Percentiles rank a stretch among this genome's conserved stretches.
phyloP scores from a whole-genome alignment of 64 coral and sea anemone species.

The Acropora yongei region DNA sequence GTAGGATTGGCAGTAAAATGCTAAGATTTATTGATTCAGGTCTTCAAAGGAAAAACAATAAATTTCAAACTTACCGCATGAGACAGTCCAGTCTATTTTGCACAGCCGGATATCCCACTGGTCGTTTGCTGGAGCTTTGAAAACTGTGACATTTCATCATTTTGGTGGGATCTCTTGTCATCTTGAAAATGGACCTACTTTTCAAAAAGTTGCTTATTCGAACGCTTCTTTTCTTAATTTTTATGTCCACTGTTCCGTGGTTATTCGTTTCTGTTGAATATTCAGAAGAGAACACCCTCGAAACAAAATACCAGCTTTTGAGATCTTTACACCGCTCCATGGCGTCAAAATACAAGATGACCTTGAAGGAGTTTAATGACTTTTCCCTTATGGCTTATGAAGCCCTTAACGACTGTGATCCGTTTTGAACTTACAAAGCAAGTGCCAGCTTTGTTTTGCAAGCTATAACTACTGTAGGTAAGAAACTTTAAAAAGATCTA shows the following conservation, averaged over 20 bases:
- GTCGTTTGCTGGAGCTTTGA: neutral
- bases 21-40: too few relatives aligned
- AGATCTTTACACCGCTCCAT: constrained; percentile 41
- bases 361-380: constrained; percentile 46
- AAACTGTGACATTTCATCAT: too few relatives aligned
- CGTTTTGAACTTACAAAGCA: constrained; percentile 25
- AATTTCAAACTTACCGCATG: neutral
- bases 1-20: too few relatives aligned
- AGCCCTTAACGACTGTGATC: constrained; percentile 16
- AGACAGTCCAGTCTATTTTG: too few relatives aligned
- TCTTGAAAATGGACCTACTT: constrained; percentile 5
- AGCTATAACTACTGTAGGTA: constrained; percentile 62
- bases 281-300: constrained; percentile 20
- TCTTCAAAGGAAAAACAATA: neutral
- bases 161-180: too few relatives aligned
- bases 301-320: constrained; percentile 30
- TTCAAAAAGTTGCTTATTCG: constrained; percentile 41
- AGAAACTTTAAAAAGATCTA: neutral
- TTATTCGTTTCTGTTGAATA: constrained; percentile 52
- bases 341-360: constrained; percentile 69
- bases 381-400: constrained; percentile 23
- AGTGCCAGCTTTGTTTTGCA: constrained; percentile 38
- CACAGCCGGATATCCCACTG: too few relatives aligned
- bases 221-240: neutral
- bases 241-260: constrained; percentile 1